Conservation (phyloP, 2,113 vertebrate species). For the Dolichallabes microphthalmus region DNA sequence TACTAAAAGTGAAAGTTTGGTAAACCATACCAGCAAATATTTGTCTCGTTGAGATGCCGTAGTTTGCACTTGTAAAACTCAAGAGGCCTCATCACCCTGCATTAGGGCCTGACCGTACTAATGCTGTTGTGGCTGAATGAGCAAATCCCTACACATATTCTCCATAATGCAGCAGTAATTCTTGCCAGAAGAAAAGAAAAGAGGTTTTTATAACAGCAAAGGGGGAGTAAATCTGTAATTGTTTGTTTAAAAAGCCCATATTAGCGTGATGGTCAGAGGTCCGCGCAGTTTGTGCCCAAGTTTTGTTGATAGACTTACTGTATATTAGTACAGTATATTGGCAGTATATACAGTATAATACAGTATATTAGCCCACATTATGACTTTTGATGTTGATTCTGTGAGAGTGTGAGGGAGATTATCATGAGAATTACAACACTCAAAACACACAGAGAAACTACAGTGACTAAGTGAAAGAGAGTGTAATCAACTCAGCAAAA, state of each 20-base stretch:
- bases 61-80: neutral
- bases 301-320: neutral
- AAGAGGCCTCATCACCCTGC: neutral
- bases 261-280: neutral
- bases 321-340: too few species aligned
- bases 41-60: neutral
- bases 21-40: neutral
- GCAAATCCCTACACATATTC: neutral
- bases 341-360: too few species aligned
- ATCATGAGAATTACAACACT: slow-evolving; percentile 3
- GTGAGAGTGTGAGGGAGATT: neutral
- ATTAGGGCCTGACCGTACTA: neutral
- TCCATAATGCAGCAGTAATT: neutral
- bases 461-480: neutral
- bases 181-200: neutral
- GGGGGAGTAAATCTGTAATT: neutral
- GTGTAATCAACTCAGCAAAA: neutral
- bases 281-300: neutral
- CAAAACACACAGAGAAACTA: neutral
- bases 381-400: neutral
- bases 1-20: neutral
- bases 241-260: neutral
- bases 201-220: neutral
- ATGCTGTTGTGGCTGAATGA: neutral
- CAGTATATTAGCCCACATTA: too few species aligned